phyloP scores from a whole-genome alignment of 2,888 invertebrate genomes.

The Calameuta idolon region DNA sequence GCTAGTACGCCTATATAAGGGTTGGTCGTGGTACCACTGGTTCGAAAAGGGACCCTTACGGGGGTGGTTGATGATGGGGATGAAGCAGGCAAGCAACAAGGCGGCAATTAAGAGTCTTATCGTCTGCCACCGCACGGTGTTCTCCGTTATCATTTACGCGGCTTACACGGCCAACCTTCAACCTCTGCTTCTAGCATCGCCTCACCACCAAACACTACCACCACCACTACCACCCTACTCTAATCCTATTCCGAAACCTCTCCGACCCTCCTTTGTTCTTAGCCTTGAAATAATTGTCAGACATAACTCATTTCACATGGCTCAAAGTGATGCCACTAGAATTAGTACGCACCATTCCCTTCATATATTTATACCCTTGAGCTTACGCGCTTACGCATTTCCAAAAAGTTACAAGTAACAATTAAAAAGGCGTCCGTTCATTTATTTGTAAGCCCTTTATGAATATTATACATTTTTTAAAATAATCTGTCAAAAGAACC shows the following conservation, averaged over 20 bases:
- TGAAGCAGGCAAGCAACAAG: slow-evolving; percentile 11
- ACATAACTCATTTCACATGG: slow-evolving; percentile 39
- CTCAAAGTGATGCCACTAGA: too few relatives aligned
- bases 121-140: slow-evolving; percentile 44
- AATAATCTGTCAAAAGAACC: too few relatives aligned
- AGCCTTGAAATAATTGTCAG: slow-evolving; percentile 51
- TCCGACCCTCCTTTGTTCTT: slow-evolving; percentile 33
- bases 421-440: too few relatives aligned
- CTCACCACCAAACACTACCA: slow-evolving; percentile 20
- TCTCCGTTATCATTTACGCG: slow-evolving; percentile 53
- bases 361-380: too few relatives aligned
- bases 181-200: not conserved
- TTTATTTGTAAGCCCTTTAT: too few relatives aligned
- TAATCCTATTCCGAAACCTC: slow-evolving; percentile 7
- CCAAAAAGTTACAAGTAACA: too few relatives aligned
- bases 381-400: too few relatives aligned
- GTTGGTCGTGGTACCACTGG: too few relatives aligned
- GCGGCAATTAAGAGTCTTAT: slow-evolving; percentile 51
- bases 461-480: too few relatives aligned
- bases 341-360: too few relatives aligned
- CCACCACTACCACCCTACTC: slow-evolving; percentile 10
- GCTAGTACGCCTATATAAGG: not conserved
- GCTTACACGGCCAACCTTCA: slow-evolving; percentile 42
- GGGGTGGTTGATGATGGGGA: slow-evolving; percentile 12
- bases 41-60: slow-evolving; percentile 10